These are phyloP conservation scores for Eupithecia subfuscata DNA, from an alignment of 2,888 invertebrate species.

Conservation along the genomic window DNA sequence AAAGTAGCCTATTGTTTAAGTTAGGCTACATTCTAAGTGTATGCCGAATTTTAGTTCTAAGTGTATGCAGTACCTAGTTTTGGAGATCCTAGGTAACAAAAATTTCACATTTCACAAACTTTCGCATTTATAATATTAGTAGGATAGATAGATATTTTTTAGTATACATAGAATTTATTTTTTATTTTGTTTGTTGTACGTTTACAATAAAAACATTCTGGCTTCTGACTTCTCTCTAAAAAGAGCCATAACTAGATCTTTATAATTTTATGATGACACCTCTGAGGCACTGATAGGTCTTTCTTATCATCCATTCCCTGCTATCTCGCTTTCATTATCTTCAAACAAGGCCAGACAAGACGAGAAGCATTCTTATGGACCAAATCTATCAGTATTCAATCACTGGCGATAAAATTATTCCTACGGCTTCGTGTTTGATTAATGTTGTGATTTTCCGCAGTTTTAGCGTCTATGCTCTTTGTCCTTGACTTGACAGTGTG, in stretches of 20 bases:
- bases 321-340: slow-evolving; percentile 10
- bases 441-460: slow-evolving; percentile 51
- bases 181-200: background rate
- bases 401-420: slow-evolving; percentile 39
- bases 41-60: too few relatives aligned
- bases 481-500: background rate
- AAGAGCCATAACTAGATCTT: background rate
- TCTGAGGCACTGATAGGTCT: background rate
- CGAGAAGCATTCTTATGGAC: background rate
- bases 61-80: too few relatives aligned
- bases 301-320: background rate
- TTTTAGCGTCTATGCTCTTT: slow-evolving; percentile 38
- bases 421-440: slow-evolving; percentile 49
- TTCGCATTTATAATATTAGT: too few relatives aligned
- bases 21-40: too few relatives aligned
- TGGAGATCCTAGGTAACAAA: too few relatives aligned
- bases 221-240: background rate
- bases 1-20: too few relatives aligned
- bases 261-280: background rate
- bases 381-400: slow-evolving; percentile 8
- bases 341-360: slow-evolving; percentile 14
- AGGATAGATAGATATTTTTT: too few relatives aligned
- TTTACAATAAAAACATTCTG: background rate
- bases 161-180: too few relatives aligned
- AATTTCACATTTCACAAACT: too few relatives aligned